A percentile compares a stretch with the other conserved stretches of the same genome.
Evolutionary conservation across 2,888 invertebrate genomes (phyloP).

Genomic region (Pardosa pseudoannulata): DNA sequence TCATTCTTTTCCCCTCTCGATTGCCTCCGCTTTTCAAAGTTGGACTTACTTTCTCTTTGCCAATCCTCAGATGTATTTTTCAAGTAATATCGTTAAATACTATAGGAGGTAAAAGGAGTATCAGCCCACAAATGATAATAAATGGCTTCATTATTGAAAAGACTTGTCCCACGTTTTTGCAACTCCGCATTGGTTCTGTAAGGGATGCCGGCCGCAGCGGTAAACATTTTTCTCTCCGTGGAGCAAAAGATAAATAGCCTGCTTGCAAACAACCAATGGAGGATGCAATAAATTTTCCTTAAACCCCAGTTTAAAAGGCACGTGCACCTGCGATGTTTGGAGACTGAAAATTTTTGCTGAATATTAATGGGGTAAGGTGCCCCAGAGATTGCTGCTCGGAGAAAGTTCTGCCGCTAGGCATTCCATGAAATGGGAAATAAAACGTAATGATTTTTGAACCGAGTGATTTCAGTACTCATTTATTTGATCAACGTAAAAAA

Average conservation of each 20-base stretch:
- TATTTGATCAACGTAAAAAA: background rate
- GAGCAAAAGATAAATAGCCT: conserved; percentile 1
- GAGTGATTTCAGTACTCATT: background rate
- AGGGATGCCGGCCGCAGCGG: background rate
- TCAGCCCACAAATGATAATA: background rate
- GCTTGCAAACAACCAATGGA: conserved; percentile 60
- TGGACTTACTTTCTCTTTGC: background rate
- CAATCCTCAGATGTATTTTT: conserved; percentile 2
- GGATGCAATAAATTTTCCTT: conserved; percentile 59
- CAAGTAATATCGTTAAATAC: background rate
- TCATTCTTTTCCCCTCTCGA: too few species aligned
- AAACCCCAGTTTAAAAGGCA: conserved; percentile 24
- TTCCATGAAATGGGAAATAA: background rate
- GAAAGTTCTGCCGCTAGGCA: too few species aligned
- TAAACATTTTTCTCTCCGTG: background rate
- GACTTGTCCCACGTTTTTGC: conserved; percentile 6
- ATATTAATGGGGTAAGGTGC: conserved; percentile 29
- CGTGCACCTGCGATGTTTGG: conserved; percentile 10
- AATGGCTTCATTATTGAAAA: conserved; percentile 9
- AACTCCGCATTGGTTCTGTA: background rate
- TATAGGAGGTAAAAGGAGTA: background rate
- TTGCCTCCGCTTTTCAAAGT: too few species aligned
- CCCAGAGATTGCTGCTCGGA: background rate
- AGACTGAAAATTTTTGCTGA: conserved; percentile 21
- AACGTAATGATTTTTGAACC: background rate